A percentile compares a stretch with the other conserved stretches of the same genome.
Conservation (phyloP, 2,797 vertebrate species). For the Lates japonicus region DNA sequence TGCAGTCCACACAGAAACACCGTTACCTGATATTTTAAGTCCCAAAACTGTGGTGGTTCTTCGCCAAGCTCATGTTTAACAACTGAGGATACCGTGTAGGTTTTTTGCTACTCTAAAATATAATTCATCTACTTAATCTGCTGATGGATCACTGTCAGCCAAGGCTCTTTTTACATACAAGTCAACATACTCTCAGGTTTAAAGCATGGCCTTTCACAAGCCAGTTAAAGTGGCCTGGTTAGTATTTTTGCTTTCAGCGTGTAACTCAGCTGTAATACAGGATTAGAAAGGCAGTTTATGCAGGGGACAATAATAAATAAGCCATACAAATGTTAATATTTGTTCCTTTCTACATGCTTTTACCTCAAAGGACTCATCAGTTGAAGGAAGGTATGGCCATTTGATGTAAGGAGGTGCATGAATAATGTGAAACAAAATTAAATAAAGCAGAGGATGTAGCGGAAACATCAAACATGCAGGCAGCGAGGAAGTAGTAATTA, state of each 20-base stretch:
- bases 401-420: slow-evolving; percentile 34
- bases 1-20: slow-evolving; percentile 60
- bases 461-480: slow-evolving; percentile 66
- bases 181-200: slow-evolving; percentile 10
- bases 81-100: slow-evolving; percentile 20
- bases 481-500: slow-evolving; percentile 32
- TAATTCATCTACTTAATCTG: slow-evolving; percentile 6
- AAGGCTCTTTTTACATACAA: slow-evolving; percentile 17
- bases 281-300: not conserved
- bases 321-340: slow-evolving; percentile 27
- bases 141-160: slow-evolving; percentile 16
- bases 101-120: slow-evolving; percentile 15
- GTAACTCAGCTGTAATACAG: slow-evolving; percentile 5
- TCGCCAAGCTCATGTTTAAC: slow-evolving; percentile 56
- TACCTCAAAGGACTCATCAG: slow-evolving; percentile 12
- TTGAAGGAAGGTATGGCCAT: not conserved
- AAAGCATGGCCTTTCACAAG: slow-evolving; percentile 23
- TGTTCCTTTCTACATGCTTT: slow-evolving; percentile 42
- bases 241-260: slow-evolving; percentile 37
- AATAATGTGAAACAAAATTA: slow-evolving; percentile 42
- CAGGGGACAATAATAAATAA: slow-evolving; percentile 10
- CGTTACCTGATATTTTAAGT: slow-evolving; percentile 71
- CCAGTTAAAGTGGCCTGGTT: slow-evolving; percentile 43
- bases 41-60: slow-evolving; percentile 53
- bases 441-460: slow-evolving; percentile 41